Percentiles rank a stretch among this genome's conserved stretches.
These are phyloP conservation scores for Gymnorhina tibicen DNA, from an alignment of 2,113 vertebrate genomes.

Conservation along the genomic window DNA sequence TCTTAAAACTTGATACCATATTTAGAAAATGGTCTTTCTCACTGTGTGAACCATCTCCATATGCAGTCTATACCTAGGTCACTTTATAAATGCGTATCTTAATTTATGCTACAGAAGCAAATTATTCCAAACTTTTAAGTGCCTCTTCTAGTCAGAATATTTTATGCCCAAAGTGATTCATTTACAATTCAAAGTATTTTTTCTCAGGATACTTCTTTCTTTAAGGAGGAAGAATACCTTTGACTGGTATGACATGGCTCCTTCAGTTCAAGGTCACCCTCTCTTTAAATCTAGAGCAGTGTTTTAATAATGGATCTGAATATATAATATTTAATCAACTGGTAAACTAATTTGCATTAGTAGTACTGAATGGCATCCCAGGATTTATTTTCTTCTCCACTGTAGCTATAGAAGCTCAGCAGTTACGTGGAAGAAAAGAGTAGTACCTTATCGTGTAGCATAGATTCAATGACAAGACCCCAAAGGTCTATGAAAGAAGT, in stretches of 20 bases:
- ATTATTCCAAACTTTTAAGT: background rate
- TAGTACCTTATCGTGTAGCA: conserved; percentile 78
- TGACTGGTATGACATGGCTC: background rate
- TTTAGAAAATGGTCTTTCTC: background rate
- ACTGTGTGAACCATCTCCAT: background rate
- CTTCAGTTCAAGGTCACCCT: background rate
- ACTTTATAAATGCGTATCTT: background rate
- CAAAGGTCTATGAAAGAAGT: conserved; percentile 78
- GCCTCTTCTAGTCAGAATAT: background rate
- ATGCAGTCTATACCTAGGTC: background rate
- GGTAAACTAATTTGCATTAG: background rate
- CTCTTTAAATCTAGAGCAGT: background rate
- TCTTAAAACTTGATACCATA: background rate
- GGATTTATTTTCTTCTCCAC: background rate
- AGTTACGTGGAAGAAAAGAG: background rate
- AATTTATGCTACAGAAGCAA: background rate
- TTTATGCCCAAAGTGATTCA: background rate
- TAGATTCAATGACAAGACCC: conserved; percentile 74
- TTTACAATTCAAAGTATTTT: background rate
- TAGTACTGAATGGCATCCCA: background rate
- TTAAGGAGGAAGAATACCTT: background rate
- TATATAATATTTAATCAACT: background rate
- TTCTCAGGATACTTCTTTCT: background rate
- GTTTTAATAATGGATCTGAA: background rate
- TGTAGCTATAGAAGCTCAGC: background rate